These are phyloP conservation scores for Pectinophora gossypiella DNA, from an alignment of 1,140 invertebrate species.

Conservation along the genomic window DNA sequence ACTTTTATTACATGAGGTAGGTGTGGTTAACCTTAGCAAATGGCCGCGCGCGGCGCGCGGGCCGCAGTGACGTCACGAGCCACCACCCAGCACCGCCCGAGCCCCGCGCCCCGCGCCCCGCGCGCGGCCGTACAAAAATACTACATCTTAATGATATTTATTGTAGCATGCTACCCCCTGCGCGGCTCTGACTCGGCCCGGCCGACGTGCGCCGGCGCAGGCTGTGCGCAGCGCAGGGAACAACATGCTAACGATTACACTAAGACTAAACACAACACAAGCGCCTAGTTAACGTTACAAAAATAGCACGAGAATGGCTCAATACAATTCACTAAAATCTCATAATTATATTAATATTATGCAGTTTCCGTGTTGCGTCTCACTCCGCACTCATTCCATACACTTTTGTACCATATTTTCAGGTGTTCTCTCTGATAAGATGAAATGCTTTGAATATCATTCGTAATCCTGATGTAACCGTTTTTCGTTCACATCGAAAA, in stretches of 20 bases:
- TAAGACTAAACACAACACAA: conserved; percentile 70
- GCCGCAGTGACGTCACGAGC: conserved; percentile 17
- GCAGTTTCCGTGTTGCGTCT: conserved; percentile 47
- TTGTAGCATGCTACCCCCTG: conserved; percentile 32
- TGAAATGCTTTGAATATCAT: conserved; percentile 15
- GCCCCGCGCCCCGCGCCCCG: conserved; percentile 4
- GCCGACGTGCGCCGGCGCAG: no score
- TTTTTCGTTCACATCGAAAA: conserved; percentile 42
- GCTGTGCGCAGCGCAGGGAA: no score
- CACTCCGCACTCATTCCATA: background rate
- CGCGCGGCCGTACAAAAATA: conserved; percentile 47
- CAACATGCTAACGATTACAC: no score
- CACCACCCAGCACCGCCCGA: conserved; percentile 14
- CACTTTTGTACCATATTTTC: background rate
- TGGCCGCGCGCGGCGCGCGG: conserved; percentile 17
- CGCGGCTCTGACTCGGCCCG: conserved; percentile 11
- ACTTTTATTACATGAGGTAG: conserved; percentile 69
- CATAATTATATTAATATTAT: conserved; percentile 52
- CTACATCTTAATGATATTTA: conserved; percentile 43
- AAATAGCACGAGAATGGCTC: conserved; percentile 67
- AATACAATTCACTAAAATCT: conserved; percentile 60
- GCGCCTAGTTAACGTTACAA: conserved; percentile 62
- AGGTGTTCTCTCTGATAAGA: background rate
- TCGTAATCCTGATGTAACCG: conserved; percentile 16
- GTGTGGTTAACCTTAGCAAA: conserved; percentile 53